These are phyloP conservation scores for Bos javanicus DNA, from an alignment of 2,113 vertebrate species.

Conservation along the genomic window DNA sequence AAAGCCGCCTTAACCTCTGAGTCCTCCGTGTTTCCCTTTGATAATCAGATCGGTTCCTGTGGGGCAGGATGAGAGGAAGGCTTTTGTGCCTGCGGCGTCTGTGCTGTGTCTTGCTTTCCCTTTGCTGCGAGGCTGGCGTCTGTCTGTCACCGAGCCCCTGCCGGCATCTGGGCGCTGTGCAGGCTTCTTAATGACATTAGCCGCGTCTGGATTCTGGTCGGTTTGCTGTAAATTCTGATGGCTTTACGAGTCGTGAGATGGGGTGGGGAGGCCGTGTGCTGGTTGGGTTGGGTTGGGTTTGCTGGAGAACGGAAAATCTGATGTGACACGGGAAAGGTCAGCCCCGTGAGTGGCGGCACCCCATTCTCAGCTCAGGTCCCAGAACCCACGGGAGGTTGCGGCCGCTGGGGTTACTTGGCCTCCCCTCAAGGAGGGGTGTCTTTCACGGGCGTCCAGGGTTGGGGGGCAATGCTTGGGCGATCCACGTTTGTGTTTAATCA, in stretches of 20 bases:
- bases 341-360: not conserved
- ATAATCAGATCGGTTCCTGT: not conserved
- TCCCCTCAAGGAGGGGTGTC: not conserved
- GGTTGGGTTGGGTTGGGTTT: conserved; percentile 12
- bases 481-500: not conserved
- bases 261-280: not conserved
- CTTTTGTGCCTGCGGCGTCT: not conserved
- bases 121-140: not conserved
- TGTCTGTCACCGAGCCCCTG: conserved; percentile 34
- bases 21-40: conserved; percentile 59
- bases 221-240: conserved; percentile 21
- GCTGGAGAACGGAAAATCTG: conserved; percentile 73
- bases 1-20: not conserved
- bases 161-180: not conserved
- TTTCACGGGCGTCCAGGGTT: rapidly evolving
- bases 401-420: not conserved
- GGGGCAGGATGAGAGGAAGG: not conserved
- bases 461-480: not conserved
- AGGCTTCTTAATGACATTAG: conserved; percentile 37
- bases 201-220: not conserved
- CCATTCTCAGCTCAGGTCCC: not conserved
- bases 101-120: not conserved
- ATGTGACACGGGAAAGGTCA: conserved; percentile 75
- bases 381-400: not conserved
- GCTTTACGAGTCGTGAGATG: not conserved